phyloP scores from a whole-genome alignment of 2,888 invertebrate species.

The Eupithecia abbreviata region DNA sequence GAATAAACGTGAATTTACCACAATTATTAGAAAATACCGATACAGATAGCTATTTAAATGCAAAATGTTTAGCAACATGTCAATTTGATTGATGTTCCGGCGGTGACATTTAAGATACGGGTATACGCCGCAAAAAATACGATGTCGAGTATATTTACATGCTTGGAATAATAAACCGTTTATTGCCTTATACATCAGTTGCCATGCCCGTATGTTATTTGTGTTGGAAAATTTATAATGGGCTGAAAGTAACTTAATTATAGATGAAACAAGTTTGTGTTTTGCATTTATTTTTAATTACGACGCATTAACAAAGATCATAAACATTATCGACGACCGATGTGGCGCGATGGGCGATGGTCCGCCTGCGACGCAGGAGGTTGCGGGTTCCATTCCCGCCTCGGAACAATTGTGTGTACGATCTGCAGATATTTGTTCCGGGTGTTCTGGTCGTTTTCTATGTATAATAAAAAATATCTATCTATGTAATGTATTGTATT shows the following conservation, averaged over 20 bases:
- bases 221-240: background rate
- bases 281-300: background rate
- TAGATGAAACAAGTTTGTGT: background rate
- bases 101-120: slow-evolving; percentile 50
- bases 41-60: slow-evolving; percentile 24
- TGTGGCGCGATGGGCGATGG: too few species aligned
- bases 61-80: slow-evolving; percentile 32
- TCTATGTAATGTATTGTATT: too few species aligned
- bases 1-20: slow-evolving; percentile 6
- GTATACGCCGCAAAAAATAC: slow-evolving; percentile 51
- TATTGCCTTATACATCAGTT: slow-evolving; percentile 52
- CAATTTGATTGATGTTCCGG: slow-evolving; percentile 48
- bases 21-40: slow-evolving; percentile 5
- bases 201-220: slow-evolving; percentile 46
- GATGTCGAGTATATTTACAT: slow-evolving; percentile 53
- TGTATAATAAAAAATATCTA: too few species aligned
- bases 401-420: too few species aligned
- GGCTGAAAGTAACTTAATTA: slow-evolving; percentile 5
- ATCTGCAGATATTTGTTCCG: too few species aligned
- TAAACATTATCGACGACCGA: too few species aligned
- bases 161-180: slow-evolving; percentile 53
- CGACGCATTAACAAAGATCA: too few species aligned
- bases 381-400: too few species aligned
- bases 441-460: too few species aligned
- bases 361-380: too few species aligned